Base-by-base conservation (phyloP, 2,113 vertebrate genomes). In the Marmota flaviventris region DNA sequence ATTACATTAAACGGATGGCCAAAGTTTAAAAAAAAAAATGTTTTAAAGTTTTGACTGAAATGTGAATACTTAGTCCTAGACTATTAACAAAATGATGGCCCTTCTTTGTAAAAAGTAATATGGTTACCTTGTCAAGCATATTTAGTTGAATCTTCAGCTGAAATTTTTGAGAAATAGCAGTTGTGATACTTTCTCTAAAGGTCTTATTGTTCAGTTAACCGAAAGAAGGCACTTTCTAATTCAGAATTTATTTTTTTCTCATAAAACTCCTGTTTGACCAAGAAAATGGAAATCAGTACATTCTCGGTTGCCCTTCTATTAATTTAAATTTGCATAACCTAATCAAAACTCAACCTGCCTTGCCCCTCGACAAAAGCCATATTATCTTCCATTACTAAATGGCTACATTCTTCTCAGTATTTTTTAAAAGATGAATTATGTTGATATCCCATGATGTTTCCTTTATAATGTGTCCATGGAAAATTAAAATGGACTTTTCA, bases 401-500 rank as follows among this genome's bases (percentile, higher is more conserved):
- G 75, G 53, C 91, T 87, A 87, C 37, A 89, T 93, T 97, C 89
- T 92, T 95, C 89, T 95, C 39, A 82, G 34, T 29, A 48, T 96
- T 97, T 98, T 96, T 96, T 89, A 85, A 77, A 86, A 87, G 73
- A 96, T 96, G 9, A 87, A 93, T 88, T 93, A 95, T 88, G 53
- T 94, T 96, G 96, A 27, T 93, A 87, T 78, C 63, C 69, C 16
- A 0, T 96, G 77, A 97, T 53, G 95, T 98, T 89, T 91, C 92
- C 77, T 95, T 93, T 92, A 94, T 93, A 95, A 77, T 29, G 14
- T 97, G 63, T 84, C 83, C 94, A 87, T 93, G 53, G 79, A 97
- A 97, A 95, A 97, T 98, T 97, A 95, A 96, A 98, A 22, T 96
- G 79, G 88, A 95, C 61, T 97, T 97, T 87, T 84, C 92, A 93